A percentile compares a stretch with the other conserved stretches of the same genome.
These are phyloP conservation scores for Ambastaia sidthimunki DNA, from an alignment of 2,797 vertebrate genomes.

Conservation along the genomic window DNA sequence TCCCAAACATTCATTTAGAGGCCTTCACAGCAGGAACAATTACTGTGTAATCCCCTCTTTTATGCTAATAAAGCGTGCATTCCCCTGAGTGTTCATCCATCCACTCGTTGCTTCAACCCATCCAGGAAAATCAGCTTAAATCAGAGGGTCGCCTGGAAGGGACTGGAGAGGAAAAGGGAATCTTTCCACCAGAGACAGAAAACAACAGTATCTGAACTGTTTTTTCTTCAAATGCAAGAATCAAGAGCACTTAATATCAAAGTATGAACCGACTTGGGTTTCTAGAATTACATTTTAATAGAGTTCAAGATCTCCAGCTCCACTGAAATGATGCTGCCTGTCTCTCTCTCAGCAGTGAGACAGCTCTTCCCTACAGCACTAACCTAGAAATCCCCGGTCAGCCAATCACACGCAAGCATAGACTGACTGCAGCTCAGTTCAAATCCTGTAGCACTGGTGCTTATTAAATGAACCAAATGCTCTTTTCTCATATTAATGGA, in stretches of 20 bases:
- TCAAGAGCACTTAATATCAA: too few species aligned
- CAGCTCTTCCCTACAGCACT: constrained; percentile 40
- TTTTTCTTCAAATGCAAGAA: too few species aligned
- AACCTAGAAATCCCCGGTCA: constrained; percentile 59
- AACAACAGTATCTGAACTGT: not conserved
- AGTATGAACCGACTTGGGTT: not conserved
- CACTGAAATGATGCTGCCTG: constrained; percentile 16
- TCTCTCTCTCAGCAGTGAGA: constrained; percentile 20
- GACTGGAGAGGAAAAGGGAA: not conserved
- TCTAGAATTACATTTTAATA: not conserved
- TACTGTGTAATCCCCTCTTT: constrained; percentile 49
- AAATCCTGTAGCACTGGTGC: constrained; percentile 26
- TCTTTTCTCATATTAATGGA: not conserved
- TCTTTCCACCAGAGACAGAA: not conserved
- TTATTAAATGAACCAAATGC: constrained; percentile 35
- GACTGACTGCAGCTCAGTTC: constrained; percentile 33
- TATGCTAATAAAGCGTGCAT: constrained; percentile 40
- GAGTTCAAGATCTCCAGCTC: constrained; percentile 3
- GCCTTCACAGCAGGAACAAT: constrained; percentile 43
- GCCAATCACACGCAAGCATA: constrained; percentile 53
- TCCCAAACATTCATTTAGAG: constrained; percentile 32
- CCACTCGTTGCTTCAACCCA: constrained; percentile 26
- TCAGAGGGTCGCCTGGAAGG: not conserved
- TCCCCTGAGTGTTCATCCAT: constrained; percentile 35
- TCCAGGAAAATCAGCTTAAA: constrained; percentile 35